These are phyloP conservation scores for Pemphigus obesinymphae DNA, from an alignment of 1,140 invertebrate species.

Conservation along the genomic window DNA sequence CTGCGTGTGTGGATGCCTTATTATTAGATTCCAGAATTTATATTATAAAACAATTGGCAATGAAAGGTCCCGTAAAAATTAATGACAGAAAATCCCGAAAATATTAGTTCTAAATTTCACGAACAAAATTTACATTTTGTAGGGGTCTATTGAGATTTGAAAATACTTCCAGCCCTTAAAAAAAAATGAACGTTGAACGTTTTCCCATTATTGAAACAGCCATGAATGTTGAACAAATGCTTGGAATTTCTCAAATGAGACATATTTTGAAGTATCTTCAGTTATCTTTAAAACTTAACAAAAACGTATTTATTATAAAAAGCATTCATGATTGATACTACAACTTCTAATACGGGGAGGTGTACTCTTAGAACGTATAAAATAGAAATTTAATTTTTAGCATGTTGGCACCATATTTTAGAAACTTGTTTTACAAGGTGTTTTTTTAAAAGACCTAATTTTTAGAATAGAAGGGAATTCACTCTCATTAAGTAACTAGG, in stretches of 20 bases:
- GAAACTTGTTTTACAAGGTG: background rate
- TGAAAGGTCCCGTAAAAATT: background rate
- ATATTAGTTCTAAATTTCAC: background rate
- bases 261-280: background rate
- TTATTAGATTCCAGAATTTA: background rate
- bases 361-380: background rate
- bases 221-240: background rate
- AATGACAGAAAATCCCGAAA: background rate
- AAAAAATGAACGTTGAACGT: background rate
- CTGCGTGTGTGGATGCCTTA: background rate
- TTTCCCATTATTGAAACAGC: background rate
- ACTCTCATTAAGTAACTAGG: too few species aligned
- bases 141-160: background rate
- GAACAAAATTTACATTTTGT: background rate
- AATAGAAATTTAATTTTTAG: background rate
- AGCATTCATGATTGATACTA: background rate
- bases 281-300: background rate
- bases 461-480: too few species aligned
- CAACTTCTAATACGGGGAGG: background rate
- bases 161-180: background rate
- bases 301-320: background rate
- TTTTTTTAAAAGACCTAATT: background rate
- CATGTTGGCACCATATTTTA: background rate
- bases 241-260: background rate
- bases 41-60: background rate